Conservation (phyloP, 1,140 invertebrate genomes). For the Halesus radiatus region DNA sequence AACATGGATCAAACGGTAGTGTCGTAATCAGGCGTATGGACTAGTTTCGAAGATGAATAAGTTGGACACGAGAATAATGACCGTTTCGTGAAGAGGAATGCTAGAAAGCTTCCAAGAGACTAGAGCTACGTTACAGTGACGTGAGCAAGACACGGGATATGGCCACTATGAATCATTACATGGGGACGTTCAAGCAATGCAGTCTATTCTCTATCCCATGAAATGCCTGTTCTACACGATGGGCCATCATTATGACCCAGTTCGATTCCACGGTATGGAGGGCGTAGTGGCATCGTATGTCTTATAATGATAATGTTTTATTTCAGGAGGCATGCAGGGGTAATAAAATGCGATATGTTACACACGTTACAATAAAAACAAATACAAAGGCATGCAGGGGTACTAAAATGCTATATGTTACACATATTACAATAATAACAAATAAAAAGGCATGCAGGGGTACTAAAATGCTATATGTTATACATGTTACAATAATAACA, state of each 20-base stretch:
- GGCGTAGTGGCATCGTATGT: neutral
- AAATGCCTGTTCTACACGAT: neutral
- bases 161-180: slow-evolving; percentile 55
- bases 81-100: slow-evolving; percentile 30
- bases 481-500: neutral
- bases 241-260: neutral
- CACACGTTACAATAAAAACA: neutral
- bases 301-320: too few species aligned
- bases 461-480: neutral
- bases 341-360: neutral
- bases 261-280: neutral
- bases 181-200: slow-evolving; percentile 50
- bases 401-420: neutral
- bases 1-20: slow-evolving; percentile 48
- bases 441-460: neutral
- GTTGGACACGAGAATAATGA: slow-evolving; percentile 53
- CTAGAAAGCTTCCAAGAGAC: slow-evolving; percentile 49
- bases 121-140: slow-evolving; percentile 44
- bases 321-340: neutral
- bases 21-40: slow-evolving; percentile 46
- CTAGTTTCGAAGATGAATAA: slow-evolving; percentile 51
- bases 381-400: neutral
- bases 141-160: slow-evolving; percentile 50
- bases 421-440: neutral
- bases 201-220: slow-evolving; percentile 45